Evolutionary conservation across 2,113 vertebrate species (phyloP).

Genomic region (Aphelocoma coerulescens): DNA sequence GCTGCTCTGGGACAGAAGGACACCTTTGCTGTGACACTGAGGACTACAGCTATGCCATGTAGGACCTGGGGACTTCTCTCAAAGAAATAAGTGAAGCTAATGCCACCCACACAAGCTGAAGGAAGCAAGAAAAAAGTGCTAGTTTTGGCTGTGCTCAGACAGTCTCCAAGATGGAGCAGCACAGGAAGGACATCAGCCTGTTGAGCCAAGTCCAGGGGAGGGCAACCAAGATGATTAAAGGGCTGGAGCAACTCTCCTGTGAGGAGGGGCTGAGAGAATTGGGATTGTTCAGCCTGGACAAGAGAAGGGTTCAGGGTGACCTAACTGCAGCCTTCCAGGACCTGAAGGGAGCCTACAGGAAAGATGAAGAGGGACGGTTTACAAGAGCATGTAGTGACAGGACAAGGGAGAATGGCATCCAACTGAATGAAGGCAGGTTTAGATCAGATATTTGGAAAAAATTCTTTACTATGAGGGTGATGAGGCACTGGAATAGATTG

Average conservation of each 20-base stretch:
- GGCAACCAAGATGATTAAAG: not conserved
- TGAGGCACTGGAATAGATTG: not conserved
- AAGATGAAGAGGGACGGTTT: not conserved
- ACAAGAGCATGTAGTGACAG: not conserved
- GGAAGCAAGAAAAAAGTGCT: not conserved
- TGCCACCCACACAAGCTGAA: not conserved
- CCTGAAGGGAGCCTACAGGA: not conserved
- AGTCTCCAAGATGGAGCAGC: not conserved
- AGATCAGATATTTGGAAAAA: not conserved
- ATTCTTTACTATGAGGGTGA: not conserved
- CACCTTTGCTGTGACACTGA: not conserved
- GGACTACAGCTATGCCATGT: not conserved
- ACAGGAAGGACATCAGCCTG: not conserved
- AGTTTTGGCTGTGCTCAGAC: not conserved
- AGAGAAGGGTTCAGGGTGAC: not conserved
- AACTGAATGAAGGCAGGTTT: not conserved
- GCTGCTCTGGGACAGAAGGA: not conserved
- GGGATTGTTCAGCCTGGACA: not conserved
- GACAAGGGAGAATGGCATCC: not conserved
- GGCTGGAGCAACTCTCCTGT: not conserved
- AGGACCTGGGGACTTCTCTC: not conserved
- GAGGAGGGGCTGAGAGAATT: not conserved
- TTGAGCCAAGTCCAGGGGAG: accelerated
- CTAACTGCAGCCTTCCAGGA: not conserved
- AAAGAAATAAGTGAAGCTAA: not conserved